phyloP scores from a whole-genome alignment of 2,797 vertebrate species.

The Diglossa cyanea region DNA sequence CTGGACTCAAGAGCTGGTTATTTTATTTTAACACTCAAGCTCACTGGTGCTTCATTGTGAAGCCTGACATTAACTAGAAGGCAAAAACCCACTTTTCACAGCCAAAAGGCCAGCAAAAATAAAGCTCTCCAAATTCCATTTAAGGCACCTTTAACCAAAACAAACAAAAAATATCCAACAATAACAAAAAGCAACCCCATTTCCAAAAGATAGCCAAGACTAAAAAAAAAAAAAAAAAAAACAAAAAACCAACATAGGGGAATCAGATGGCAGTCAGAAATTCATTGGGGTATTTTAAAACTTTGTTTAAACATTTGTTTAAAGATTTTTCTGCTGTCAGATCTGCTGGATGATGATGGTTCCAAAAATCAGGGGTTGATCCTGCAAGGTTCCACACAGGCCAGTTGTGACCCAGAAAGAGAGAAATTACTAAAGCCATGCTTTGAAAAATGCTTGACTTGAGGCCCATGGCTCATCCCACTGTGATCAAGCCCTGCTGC shows the following conservation, averaged over 20 bases:
- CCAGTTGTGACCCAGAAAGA: background rate
- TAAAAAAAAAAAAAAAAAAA: background rate
- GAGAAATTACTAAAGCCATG: background rate
- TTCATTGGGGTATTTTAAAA: background rate
- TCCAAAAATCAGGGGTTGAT: background rate
- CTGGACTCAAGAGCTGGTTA: background rate
- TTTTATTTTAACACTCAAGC: background rate
- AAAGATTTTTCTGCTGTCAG: background rate
- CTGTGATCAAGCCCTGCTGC: background rate
- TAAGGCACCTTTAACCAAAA: background rate
- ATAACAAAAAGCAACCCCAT: background rate
- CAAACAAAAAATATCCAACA: background rate
- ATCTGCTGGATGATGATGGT: background rate
- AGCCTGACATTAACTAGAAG: background rate
- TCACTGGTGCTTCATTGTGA: background rate
- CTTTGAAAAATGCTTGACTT: background rate
- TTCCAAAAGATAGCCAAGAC: background rate
- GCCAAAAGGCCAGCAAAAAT: background rate
- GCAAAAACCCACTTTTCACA: background rate
- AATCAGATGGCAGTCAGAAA: background rate
- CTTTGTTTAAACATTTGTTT: background rate
- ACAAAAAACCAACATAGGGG: fast-evolving
- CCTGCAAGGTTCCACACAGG: background rate
- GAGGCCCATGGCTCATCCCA: background rate
- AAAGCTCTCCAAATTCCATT: background rate